Percentiles rank a stretch among this genome's conserved stretches.
Conservation (phyloP, 2,797 vertebrate species). For the Bufotes viridis region DNA sequence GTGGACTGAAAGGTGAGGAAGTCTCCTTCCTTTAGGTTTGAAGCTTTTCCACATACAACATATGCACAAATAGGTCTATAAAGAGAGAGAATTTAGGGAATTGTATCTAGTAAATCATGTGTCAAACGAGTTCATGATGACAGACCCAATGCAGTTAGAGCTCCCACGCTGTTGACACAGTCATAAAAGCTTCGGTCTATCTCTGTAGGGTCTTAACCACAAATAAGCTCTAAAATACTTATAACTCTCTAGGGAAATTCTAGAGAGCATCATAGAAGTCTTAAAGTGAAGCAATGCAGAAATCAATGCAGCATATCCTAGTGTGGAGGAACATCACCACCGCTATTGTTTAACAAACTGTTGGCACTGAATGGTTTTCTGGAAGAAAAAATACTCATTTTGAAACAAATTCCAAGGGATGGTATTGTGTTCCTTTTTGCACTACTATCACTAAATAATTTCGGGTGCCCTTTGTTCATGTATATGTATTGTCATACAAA, state of each 20-base stretch:
- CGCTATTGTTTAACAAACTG: neutral
- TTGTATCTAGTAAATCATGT: neutral
- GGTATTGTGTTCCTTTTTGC: too few species aligned
- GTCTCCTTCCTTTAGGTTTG: too few species aligned
- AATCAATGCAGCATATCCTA: constrained; percentile 44
- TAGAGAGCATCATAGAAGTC: constrained; percentile 32
- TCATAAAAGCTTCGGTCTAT: constrained; percentile 13
- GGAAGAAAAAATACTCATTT: too few species aligned
- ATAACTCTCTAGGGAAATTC: constrained; percentile 30
- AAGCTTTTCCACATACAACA: too few species aligned
- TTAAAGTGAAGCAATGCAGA: constrained; percentile 39
- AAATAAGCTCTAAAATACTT: constrained; percentile 49
- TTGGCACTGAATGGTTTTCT: neutral
- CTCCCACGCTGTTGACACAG: neutral
- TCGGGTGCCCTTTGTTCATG: too few species aligned
- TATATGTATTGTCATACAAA: too few species aligned
- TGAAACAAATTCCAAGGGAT: too few species aligned
- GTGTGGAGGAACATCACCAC: neutral
- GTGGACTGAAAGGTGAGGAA: neutral
- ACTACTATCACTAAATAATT: too few species aligned
- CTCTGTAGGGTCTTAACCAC: constrained; percentile 35
- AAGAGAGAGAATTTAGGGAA: too few species aligned
- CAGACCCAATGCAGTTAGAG: neutral
- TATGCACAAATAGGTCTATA: too few species aligned
- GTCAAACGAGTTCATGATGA: neutral